phyloP scores from a whole-genome alignment of 2,797 vertebrate species.

The Phaenicophaeus curvirostris region DNA sequence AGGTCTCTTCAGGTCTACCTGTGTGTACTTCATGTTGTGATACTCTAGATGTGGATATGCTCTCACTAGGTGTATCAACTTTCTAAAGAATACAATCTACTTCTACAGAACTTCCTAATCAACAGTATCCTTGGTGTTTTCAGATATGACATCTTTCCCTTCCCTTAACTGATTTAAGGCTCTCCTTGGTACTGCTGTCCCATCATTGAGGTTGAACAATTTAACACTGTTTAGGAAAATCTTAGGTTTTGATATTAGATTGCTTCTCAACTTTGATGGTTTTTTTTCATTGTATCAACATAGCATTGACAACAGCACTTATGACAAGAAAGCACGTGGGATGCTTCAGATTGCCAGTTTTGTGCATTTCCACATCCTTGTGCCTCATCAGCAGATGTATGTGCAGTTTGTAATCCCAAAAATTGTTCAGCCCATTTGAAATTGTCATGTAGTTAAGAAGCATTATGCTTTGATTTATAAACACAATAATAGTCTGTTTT shows the following conservation, averaged over 20 bases:
- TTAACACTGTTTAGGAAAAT: not conserved
- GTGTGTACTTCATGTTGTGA: not conserved
- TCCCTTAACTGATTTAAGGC: not conserved
- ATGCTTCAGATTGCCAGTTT: not conserved
- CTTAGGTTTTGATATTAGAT: not conserved
- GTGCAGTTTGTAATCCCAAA: not conserved
- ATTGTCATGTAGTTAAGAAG: slow-evolving; percentile 24
- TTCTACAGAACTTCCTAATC: not conserved
- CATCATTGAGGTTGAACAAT: not conserved
- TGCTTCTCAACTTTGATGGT: not conserved
- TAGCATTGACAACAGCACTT: not conserved
- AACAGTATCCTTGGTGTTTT: not conserved
- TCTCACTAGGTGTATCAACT: not conserved
- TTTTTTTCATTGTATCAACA: not conserved
- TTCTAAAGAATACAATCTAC: not conserved
- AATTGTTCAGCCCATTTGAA: slow-evolving; percentile 13
- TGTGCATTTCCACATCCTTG: not conserved
- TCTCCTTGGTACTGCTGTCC: fast-evolving
- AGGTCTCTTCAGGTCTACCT: not conserved
- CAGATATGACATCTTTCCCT: not conserved
- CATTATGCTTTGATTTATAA: slow-evolving; percentile 39
- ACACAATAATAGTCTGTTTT: slow-evolving; percentile 31
- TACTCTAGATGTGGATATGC: not conserved
- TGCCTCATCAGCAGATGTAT: not conserved
- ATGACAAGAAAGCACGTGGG: not conserved